These are phyloP conservation scores for Ormyrus labotus DNA, from an alignment of 2,888 invertebrate species.

Conservation along the genomic window DNA sequence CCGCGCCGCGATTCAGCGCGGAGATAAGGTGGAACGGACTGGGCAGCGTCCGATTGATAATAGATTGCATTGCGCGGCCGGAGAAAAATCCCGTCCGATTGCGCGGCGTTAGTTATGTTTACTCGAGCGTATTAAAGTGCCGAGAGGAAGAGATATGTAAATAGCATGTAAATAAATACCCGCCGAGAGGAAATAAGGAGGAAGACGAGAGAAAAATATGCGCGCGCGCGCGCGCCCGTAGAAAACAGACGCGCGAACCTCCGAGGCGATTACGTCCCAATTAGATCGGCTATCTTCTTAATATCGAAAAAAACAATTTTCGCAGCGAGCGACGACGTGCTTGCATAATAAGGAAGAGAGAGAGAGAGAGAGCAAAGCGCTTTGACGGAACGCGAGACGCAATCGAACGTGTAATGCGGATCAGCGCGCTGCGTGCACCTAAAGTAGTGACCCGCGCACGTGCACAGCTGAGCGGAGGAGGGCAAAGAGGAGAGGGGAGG, in stretches of 20 bases:
- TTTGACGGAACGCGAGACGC: neutral
- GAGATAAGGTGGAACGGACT: constrained; percentile 35
- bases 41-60: constrained; percentile 46
- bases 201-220: neutral
- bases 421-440: neutral
- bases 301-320: too few relatives aligned
- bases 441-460: neutral
- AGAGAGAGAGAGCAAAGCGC: neutral
- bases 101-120: constrained; percentile 15
- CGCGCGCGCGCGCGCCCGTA: too few relatives aligned
- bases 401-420: constrained; percentile 39
- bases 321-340: too few relatives aligned
- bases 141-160: constrained; percentile 53
- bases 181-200: constrained; percentile 14
- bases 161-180: constrained; percentile 47
- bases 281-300: too few relatives aligned
- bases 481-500: neutral
- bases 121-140: constrained; percentile 43
- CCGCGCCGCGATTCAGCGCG: neutral
- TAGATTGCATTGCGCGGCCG: constrained; percentile 38
- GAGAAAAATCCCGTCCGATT: constrained; percentile 45
- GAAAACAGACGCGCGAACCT: neutral
- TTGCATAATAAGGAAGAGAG: neutral
- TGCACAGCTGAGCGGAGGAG: neutral
- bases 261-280: neutral